Base-by-base conservation (phyloP, 2,888 invertebrate species). In the Rhamnusium bicolor region DNA sequence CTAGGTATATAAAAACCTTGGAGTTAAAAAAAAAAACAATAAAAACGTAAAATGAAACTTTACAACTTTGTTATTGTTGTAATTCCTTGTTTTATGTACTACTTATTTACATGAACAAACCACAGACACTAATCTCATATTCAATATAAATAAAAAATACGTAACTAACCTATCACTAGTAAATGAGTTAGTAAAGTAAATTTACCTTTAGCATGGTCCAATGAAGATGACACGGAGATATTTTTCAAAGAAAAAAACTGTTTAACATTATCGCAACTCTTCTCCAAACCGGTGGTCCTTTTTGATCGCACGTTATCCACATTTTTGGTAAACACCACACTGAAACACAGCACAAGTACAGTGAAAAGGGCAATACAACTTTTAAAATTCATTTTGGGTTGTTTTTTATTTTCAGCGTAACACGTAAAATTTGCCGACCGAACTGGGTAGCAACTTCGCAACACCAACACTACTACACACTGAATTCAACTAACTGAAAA, bases 211-310 rank as follows among this genome's bases (percentile, higher is more conserved):
- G 74, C 51, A 51, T 58, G 70, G 58, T 76, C 79, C 46, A 51
- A 65, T n/a, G n/a, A n/a, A 29, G 66, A 67, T 56, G 71, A 56
- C 21, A 82, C 70, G 0, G 81, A 75, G 32, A 84, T 80, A 73
- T 84, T 84, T 68, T 81, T 79, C 80, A 81, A 76, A 19, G 75
- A 74, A 67, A 83, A 83, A 77, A 84, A 82, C 72, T 81, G 77
- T 67, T 72, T 77, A 56, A 84, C 82, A 73, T 77, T 78, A 29
- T 82, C 79, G 79, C 84, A 84, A 77, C 74, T 78, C 47, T 63
- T 67, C 16, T 71, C 79, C 12, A 18, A 46, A n/a, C 66, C 66
- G 46, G 66, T 40, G 66, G 74, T 77, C 77, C 78, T 79, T 71
- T 80, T 76, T 27, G 70, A 56, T 65, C 77, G 63, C 7, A 47